A percentile compares a stretch with the other conserved stretches of the same genome.
phyloP scores from a whole-genome alignment of 2,797 vertebrate genomes.

The Anguilla pacifica region DNA sequence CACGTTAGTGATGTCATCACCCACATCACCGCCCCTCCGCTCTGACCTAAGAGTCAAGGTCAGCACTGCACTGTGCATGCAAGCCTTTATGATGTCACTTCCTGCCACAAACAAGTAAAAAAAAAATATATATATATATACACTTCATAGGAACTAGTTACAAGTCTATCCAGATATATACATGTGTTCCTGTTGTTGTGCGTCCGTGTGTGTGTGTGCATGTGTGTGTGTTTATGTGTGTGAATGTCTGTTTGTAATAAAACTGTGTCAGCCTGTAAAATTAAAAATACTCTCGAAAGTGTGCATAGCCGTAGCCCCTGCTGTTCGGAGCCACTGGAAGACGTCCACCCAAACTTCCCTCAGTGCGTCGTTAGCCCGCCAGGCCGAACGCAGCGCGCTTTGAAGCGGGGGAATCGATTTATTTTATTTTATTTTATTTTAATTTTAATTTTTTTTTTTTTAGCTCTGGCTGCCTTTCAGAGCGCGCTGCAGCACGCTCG shows the following conservation, averaged over 20 bases:
- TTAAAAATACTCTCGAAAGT: not conserved
- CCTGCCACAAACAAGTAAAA: slow-evolving; percentile 48
- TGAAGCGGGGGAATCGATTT: slow-evolving; percentile 49
- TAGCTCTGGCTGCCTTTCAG: slow-evolving; percentile 71
- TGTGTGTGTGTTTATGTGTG: slow-evolving; percentile 29
- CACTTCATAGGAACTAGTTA: not conserved
- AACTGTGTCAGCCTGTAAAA: slow-evolving; percentile 19
- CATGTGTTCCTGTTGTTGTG: slow-evolving; percentile 40
- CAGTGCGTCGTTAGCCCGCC: slow-evolving; percentile 67
- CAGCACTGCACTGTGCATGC: slow-evolving; percentile 37
- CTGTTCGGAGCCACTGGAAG: not conserved
- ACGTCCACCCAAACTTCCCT: slow-evolving; percentile 58
- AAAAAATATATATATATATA: too few relatives aligned
- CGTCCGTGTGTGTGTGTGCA: slow-evolving; percentile 33
- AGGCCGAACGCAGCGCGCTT: slow-evolving; percentile 69
- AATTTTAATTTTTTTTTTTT: slow-evolving; percentile 22
- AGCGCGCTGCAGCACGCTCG: slow-evolving; percentile 72
- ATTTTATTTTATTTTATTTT: too few relatives aligned
- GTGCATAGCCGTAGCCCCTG: not conserved
- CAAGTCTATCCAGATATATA: slow-evolving; percentile 35
- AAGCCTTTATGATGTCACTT: slow-evolving; percentile 59
- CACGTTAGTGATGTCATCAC: slow-evolving; percentile 59
- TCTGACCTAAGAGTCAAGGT: slow-evolving; percentile 11
- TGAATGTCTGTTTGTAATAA: slow-evolving; percentile 24
- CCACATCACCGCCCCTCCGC: slow-evolving; percentile 37